Evolutionary conservation across 2,888 invertebrate species (phyloP), one percentile per base, ranked within the genome.

Genomic region (Limnephilus lunatus): DNA sequence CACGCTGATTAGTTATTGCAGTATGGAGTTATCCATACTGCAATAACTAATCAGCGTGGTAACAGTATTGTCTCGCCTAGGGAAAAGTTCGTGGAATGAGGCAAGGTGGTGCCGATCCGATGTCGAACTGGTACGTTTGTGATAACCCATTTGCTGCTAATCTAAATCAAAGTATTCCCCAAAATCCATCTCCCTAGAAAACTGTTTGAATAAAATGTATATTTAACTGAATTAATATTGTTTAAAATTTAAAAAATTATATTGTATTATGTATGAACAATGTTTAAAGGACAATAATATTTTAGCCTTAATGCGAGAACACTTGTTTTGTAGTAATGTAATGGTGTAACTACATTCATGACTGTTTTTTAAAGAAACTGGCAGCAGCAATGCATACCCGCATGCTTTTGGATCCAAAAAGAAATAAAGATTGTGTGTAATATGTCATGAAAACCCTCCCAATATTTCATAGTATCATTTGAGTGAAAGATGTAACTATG

Each of bases 241-340:
- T 80, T 89, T 81, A 9, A 2, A n/a, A 80, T 35, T 89, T 19
- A 35, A 86, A 35, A 80, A 89, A 80, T 30, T 35, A 80, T 80
- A 35, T 89, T 89, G 88, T 89, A 89, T 89, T 80, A 44, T 35
- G 44, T 86, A 44, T 44, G 44, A 86, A 39, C 39, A 80, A 89
- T 89, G 80, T 31, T 89, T 80, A 80, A 89, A 89, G 9, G 88
- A 89, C 88, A 89, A 89, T 89, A 89, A 89, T 89, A 89, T 81
- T 89, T 89, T 89, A 89, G 88, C 80, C 68, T 89, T 89, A 89
- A 89, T 89, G 35, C 31, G 68, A 35, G 25, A 80, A 32, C 14
- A 32, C 12, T 89, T 35, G 35, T 89, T 87, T 89, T 86, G 86
- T 86, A 86, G 86, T 86, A 30, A n/a, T 86, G 9, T 39, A 48